Percentiles rank a stretch among this genome's conserved stretches.
Conservation (phyloP, 2,113 vertebrate species). For the Notarius lentiginosus region DNA sequence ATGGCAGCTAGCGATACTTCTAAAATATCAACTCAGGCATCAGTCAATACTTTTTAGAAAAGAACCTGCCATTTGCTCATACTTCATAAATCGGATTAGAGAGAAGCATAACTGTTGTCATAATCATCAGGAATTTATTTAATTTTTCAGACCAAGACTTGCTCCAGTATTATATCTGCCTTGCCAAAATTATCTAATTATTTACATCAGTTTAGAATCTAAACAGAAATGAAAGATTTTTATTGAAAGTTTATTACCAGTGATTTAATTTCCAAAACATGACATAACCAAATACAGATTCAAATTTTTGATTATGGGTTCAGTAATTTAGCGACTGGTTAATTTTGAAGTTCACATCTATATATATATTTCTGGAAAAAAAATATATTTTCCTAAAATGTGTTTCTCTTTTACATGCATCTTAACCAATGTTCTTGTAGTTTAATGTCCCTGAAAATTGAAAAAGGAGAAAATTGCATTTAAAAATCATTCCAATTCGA, state of each 20-base stretch:
- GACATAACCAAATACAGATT: not conserved
- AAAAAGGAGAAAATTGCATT: not conserved
- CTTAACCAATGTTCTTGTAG: not conserved
- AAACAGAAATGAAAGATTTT: too few relatives aligned
- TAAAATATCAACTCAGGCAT: not conserved
- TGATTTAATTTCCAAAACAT: not conserved
- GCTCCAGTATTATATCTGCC: too few relatives aligned
- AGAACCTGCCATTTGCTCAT: not conserved
- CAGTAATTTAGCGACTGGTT: not conserved
- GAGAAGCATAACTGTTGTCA: not conserved
- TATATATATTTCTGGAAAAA: too few relatives aligned
- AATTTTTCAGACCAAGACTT: not conserved
- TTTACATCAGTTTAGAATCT: too few relatives aligned
- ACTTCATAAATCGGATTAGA: not conserved
- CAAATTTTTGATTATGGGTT: not conserved
- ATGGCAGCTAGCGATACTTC: not conserved
- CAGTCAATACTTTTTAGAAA: not conserved
- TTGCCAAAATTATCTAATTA: too few relatives aligned
- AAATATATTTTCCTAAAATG: too few relatives aligned
- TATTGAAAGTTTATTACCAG: too few relatives aligned
- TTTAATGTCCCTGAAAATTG: not conserved
- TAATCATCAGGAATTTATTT: not conserved
- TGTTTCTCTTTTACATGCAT: too few relatives aligned
- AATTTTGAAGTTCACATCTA: not conserved
- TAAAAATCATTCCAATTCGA: not conserved